Percentiles rank a stretch among this genome's conserved stretches.
phyloP scores from a whole-genome alignment of 2,797 vertebrate species.

The Dromococcyx pavoninus region DNA sequence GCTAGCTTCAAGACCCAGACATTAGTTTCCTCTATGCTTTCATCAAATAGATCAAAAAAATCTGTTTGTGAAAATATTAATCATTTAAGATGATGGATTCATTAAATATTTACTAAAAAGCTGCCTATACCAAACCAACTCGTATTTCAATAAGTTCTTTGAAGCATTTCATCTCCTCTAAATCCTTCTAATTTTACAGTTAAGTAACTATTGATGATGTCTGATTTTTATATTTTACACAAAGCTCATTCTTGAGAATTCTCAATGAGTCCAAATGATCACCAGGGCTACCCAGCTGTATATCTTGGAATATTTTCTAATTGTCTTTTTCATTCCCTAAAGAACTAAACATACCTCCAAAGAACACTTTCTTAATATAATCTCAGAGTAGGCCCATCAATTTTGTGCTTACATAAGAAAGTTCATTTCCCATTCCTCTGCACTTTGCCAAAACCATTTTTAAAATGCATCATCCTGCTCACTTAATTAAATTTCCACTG shows the following conservation, averaged over 20 bases:
- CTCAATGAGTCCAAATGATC: not conserved
- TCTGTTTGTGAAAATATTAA: not conserved
- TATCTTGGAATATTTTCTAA: not conserved
- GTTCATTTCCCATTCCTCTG: constrained; percentile 31
- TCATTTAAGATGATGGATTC: constrained; percentile 9
- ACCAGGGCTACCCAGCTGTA: not conserved
- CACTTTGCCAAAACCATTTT: constrained; percentile 20
- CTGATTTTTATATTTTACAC: constrained; percentile 4
- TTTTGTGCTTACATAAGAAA: not conserved
- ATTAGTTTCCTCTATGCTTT: not conserved
- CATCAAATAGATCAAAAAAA: not conserved
- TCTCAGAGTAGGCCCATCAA: not conserved
- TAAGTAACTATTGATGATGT: constrained; percentile 9
- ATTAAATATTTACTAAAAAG: constrained; percentile 26
- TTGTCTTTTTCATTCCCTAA: not conserved
- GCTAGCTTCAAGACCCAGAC: not conserved
- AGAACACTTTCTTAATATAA: not conserved
- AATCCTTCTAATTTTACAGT: not conserved
- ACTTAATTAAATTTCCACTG: constrained; percentile 28
- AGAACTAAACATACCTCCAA: not conserved
- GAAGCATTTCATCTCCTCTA: not conserved
- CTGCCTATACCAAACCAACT: not conserved
- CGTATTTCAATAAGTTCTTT: not conserved
- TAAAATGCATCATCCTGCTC: constrained; percentile 28
- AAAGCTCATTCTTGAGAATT: not conserved